phyloP scores from a whole-genome alignment of 2,888 invertebrate species.

The Hirtodrosophila trivittata region DNA sequence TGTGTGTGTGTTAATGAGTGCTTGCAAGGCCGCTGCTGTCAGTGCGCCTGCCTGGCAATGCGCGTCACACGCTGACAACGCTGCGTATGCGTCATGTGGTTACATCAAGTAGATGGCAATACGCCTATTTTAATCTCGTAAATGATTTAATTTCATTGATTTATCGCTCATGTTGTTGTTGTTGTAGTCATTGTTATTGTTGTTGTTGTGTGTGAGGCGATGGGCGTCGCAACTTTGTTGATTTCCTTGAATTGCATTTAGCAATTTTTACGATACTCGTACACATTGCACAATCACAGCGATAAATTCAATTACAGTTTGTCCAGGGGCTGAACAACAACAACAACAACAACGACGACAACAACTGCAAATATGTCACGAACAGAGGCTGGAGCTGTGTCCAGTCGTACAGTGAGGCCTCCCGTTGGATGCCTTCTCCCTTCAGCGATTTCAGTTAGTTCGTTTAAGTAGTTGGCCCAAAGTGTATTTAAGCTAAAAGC shows the following conservation, averaged over 20 bases:
- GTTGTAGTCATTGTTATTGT: neutral
- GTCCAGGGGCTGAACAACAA: slow-evolving; percentile 18
- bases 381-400: too few species aligned
- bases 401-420: neutral
- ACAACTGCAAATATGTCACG: slow-evolving; percentile 53
- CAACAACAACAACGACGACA: slow-evolving; percentile 13
- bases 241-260: slow-evolving; percentile 44
- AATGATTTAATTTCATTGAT: slow-evolving; percentile 55
- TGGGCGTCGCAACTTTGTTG: slow-evolving; percentile 45
- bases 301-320: slow-evolving; percentile 74
- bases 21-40: slow-evolving; percentile 12
- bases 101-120: neutral
- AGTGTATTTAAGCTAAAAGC: slow-evolving; percentile 80
- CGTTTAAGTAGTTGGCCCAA: slow-evolving; percentile 74
- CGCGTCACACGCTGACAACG: slow-evolving; percentile 24
- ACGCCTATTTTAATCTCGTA: slow-evolving; percentile 39
- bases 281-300: slow-evolving; percentile 61
- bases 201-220: slow-evolving; percentile 1
- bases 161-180: slow-evolving; percentile 16
- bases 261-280: slow-evolving; percentile 64
- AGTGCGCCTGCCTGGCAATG: slow-evolving; percentile 43
- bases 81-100: slow-evolving; percentile 62
- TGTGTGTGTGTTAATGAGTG: neutral
- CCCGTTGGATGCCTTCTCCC: neutral
- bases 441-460: slow-evolving; percentile 47